Evolutionary conservation across 1,140 invertebrate genomes (phyloP), one percentile per base, ranked within the genome.

Genomic region (Helicoverpa armigera): DNA sequence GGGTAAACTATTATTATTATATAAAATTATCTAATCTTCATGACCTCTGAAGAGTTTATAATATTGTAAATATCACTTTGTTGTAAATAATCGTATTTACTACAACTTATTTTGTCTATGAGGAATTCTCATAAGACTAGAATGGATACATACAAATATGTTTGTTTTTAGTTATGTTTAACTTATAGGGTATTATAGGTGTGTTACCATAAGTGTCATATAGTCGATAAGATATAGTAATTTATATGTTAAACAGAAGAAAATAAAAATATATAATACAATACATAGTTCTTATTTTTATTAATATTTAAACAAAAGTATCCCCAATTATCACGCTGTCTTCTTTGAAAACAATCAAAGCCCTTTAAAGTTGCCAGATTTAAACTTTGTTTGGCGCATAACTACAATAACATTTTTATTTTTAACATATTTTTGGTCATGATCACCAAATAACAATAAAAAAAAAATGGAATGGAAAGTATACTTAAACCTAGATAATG

Each of bases 161-260:
- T 48, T 0, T 54, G 53, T 56, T 58, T 35, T 58, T 12, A n/a
- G 70, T 73, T 35, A 56, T 18, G 16, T 70, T 70, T 23, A 29
- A 11, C 29, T 29, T 70, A 18, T 77, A 65, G 53, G 5, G 7
- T 63, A 53, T 53, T 77, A 29, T 76, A 77, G 23, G 50, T 77
- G 31, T 31, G 70, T 75, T 82, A 79, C 76, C 63, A 60, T 85
- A 82, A 82, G 83, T 85, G 83, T 85, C 83, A 85, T 85, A 85
- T 80, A 80, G 63, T 78, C 11, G 43, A 70, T 85, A 85, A 82
- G 75, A 43, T 74, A 51, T 51, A 75, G 11, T 82, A 79, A 82
- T 81, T 84, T 82, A 81, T 81, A 79, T 75, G 29, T 56, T 74
- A 31, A 65, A 77, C 18, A 10, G 61, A 65, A 65, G n/a, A n/a